Conservation (phyloP, 1,140 invertebrate species). For the Micrasema longulum region DNA sequence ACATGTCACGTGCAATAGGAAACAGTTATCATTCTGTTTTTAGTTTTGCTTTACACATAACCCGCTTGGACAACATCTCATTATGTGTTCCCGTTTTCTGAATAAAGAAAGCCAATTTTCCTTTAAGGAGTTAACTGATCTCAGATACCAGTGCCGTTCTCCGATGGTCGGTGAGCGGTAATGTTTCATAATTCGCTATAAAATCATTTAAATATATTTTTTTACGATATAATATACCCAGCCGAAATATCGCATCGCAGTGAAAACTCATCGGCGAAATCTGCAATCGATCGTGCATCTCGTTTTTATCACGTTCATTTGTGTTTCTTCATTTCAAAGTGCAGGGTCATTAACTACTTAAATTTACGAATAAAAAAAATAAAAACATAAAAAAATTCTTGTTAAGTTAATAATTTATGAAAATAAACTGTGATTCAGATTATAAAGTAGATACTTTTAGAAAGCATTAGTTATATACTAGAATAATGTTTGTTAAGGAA, state of each 20-base stretch:
- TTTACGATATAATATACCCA: constrained; percentile 1
- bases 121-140: constrained; percentile 33
- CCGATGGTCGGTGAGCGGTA: background rate
- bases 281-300: background rate
- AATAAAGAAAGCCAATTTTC: constrained; percentile 15
- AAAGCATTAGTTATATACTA: constrained; percentile 51
- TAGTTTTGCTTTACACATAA: constrained; percentile 5
- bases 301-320: constrained; percentile 23
- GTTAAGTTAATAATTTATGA: constrained; percentile 56
- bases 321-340: constrained; percentile 53
- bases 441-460: constrained; percentile 55
- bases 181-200: constrained; percentile 1
- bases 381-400: constrained; percentile 46
- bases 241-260: background rate
- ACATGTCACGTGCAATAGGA: background rate
- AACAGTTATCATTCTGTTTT: background rate
- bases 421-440: constrained; percentile 55
- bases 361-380: constrained; percentile 50
- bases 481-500: constrained; percentile 50
- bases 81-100: background rate
- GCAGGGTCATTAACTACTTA: constrained; percentile 56
- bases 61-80: background rate
- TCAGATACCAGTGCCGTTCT: constrained; percentile 4
- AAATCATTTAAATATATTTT: constrained; percentile 27
- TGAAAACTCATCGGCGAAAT: constrained; percentile 1